Evolutionary conservation across 2,113 vertebrate genomes (phyloP), one percentile per base, ranked within the genome.

Genomic region (Rhinichthys klamathensis): DNA sequence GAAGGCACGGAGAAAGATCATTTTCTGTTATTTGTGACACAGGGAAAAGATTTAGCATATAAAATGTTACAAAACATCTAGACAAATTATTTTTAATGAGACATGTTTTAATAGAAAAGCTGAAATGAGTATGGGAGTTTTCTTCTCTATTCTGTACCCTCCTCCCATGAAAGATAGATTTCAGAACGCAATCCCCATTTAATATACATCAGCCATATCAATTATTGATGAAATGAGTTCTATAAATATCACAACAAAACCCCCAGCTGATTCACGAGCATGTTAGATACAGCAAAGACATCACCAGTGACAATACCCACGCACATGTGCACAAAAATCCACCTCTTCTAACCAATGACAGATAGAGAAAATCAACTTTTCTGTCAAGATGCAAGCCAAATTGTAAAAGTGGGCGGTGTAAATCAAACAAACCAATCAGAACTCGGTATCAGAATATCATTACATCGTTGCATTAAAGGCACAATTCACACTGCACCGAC

Each of bases 201-300:
- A 93, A 93, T 92, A 95, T 93, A 92, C 90, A 92, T 91, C 85
- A 87, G 81, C 84, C 84, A 84, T 85, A 92, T 92, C 90, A 89
- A 93, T 93, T 90, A 94, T 92, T 92, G 87, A 94, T 93, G 90
- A 92, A 93, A 91, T 63, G 51, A 61, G 41, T 41, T 78, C 90
- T 91, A 93, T 91, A 94, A 92, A 94, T 92, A 93, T 89, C 87
- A 86, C 21, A 92, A 92, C 90, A 93, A 92, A 92, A 89, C 84
- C 82, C 87, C 85, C 76, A 73, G 87, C 77, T 86, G 73, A 88
- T 74, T 80, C 75, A 60, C 35, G 2, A 83, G 25, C 38, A 44
- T 32, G 23, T 32, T 30, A 15, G 30, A 69, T 63, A 70, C 80
- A 70, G 72, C 23, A 6, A 81, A 54, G 23, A 46, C 46, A 58